Evolutionary conservation across 1,140 invertebrate species (phyloP).

Genomic region (Acyrthosiphon pisum): DNA sequence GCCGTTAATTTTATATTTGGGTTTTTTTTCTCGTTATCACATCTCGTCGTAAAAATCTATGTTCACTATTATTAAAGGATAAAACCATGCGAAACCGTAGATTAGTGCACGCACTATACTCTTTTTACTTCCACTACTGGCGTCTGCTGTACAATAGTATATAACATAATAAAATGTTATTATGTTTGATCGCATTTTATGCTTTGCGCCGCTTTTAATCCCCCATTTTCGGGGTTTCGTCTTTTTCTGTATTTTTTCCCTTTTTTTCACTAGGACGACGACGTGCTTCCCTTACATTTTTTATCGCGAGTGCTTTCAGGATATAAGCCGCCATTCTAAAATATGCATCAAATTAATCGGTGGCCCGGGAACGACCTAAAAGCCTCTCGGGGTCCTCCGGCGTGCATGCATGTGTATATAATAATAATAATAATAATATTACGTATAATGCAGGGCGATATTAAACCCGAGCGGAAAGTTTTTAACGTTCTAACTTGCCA

Average conservation of each 20-base stretch:
- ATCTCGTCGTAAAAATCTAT: neutral
- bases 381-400: conserved; percentile 46
- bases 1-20: neutral
- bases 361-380: conserved; percentile 56
- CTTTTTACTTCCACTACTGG: neutral
- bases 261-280: neutral
- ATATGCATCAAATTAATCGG: conserved; percentile 57
- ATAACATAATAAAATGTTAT: neutral
- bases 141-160: neutral
- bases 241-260: neutral
- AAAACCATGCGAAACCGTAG: neutral
- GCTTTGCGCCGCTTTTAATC: conserved; percentile 29
- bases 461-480: conserved; percentile 53
- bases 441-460: conserved; percentile 48
- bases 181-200: conserved; percentile 34
- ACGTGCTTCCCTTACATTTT: conserved; percentile 40
- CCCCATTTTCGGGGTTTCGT: neutral
- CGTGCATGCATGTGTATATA: neutral
- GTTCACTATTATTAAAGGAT: neutral
- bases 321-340: conserved; percentile 43
- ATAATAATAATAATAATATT: neutral
- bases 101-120: neutral
- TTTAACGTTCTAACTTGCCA: conserved; percentile 56
- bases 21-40: neutral
- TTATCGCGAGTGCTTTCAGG: conserved; percentile 39